These are phyloP conservation scores for Aphelenchoides avenae DNA, from an alignment of 1,140 invertebrate genomes.

Conservation along the genomic window DNA sequence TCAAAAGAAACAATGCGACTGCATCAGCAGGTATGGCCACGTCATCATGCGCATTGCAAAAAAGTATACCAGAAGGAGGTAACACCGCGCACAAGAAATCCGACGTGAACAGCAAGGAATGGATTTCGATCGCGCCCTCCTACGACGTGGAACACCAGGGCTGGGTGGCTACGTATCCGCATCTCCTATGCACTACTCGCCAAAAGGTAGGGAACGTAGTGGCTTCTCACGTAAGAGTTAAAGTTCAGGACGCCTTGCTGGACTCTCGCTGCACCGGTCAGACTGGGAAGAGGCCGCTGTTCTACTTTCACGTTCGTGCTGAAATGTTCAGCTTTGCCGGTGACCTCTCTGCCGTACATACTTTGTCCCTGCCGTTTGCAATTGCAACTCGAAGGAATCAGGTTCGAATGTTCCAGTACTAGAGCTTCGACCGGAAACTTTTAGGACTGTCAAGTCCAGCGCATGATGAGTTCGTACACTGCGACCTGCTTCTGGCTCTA, in stretches of 20 bases:
- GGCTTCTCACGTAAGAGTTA: neutral
- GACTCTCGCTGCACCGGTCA: conserved; percentile 47
- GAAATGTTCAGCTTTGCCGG: conserved; percentile 55
- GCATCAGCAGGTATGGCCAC: conserved; percentile 49
- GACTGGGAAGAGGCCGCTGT: conserved; percentile 55
- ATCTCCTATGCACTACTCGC: conserved; percentile 55
- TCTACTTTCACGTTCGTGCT: conserved; percentile 56
- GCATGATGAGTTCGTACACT: conserved; percentile 58
- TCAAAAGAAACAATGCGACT: conserved; percentile 48
- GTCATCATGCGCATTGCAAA: neutral
- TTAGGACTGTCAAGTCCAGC: conserved; percentile 57
- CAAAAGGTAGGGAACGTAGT: conserved; percentile 37
- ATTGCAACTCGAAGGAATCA: conserved; percentile 58
- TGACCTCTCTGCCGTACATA: conserved; percentile 49
- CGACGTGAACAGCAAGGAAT: conserved; percentile 58
- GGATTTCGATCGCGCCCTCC: conserved; percentile 55
- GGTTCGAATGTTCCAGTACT: conserved; percentile 22
- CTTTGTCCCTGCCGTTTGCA: conserved; percentile 55
- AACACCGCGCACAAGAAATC: conserved; percentile 59
- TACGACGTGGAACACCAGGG: conserved; percentile 45
- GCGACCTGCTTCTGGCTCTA: conserved; percentile 60
- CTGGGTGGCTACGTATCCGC: conserved; percentile 59
- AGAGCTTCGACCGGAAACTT: conserved; percentile 12
- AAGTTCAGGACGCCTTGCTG: conserved; percentile 43
- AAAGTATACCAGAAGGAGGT: conserved; percentile 30